Conservation (phyloP, 2,797 vertebrate genomes). For the Atherinosoma microstoma region DNA sequence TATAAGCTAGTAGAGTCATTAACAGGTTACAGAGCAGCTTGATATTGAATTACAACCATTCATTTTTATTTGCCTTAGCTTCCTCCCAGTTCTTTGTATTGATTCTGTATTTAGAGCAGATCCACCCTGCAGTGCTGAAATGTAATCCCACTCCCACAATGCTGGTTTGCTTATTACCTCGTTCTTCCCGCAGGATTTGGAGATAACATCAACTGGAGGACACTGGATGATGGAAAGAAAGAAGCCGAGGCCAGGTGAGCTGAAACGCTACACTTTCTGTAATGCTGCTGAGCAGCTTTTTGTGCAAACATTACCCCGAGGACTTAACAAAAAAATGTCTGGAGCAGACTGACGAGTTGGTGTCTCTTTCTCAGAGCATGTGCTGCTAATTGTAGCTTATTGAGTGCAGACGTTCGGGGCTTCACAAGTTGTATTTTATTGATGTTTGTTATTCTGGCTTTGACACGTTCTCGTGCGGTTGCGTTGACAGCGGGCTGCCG, state of each 20-base stretch:
- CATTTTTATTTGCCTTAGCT: conserved; percentile 11
- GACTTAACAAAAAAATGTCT: neutral
- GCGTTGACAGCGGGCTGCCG: conserved; percentile 88
- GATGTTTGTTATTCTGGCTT: neutral
- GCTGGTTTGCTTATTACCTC: conserved; percentile 11
- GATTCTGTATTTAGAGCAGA: conserved; percentile 42
- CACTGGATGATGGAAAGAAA: conserved; percentile 94
- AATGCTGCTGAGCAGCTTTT: neutral
- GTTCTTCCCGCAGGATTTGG: conserved; percentile 89
- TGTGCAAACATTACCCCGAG: neutral
- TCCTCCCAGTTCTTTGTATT: conserved; percentile 13
- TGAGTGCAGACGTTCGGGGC: neutral
- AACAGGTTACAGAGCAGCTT: neutral
- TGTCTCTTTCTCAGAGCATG: neutral
- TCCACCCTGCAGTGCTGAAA: conserved; percentile 43
- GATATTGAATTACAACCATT: conserved; percentile 35
- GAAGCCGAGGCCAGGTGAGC: conserved; percentile 94
- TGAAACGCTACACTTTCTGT: conserved; percentile 9
- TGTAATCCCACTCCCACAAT: conserved; percentile 23
- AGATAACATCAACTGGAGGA: conserved; percentile 97
- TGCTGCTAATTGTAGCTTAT: neutral
- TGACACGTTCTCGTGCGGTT: conserved; percentile 45
- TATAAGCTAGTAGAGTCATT: neutral
- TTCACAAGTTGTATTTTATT: neutral
- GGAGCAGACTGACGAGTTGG: neutral